Evolutionary conservation across 2,797 vertebrate species (phyloP).

Genomic region (Pempheris klunzingeri): DNA sequence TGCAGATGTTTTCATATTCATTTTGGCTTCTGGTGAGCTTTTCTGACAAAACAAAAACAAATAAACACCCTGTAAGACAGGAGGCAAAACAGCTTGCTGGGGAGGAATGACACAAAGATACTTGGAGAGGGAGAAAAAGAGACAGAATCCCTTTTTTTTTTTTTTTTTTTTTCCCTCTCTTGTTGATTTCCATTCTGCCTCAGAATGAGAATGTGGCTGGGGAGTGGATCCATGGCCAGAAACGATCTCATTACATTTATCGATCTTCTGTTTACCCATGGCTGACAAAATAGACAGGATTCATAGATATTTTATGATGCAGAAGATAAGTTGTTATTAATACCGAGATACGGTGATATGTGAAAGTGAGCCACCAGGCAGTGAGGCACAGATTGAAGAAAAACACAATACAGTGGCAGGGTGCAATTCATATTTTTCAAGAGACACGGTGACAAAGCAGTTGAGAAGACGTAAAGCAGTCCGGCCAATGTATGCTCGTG

Average conservation of each 20-base stretch:
- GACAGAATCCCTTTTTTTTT: neutral
- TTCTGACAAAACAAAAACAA: conserved; percentile 77
- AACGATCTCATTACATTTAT: conserved; percentile 79
- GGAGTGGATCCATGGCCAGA: conserved; percentile 78
- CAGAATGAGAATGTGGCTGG: conserved; percentile 60
- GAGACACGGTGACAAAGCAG: conserved; percentile 1
- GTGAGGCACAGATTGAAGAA: conserved; percentile 3
- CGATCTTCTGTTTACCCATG: conserved; percentile 82
- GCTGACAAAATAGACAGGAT: conserved; percentile 86
- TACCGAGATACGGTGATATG: conserved; percentile 57
- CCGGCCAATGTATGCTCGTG: neutral
- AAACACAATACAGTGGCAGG: neutral
- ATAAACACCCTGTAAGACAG: conserved; percentile 82
- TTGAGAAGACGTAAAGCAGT: neutral
- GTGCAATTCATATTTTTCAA: conserved; percentile 16
- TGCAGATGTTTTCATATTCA: conserved; percentile 81
- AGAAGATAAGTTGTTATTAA: conserved; percentile 77
- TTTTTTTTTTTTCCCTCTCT: neutral
- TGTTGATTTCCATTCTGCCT: conserved; percentile 63
- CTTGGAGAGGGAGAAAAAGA: conserved; percentile 1
- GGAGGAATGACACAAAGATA: conserved; percentile 51
- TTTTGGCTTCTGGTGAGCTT: conserved; percentile 78
- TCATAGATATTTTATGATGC: conserved; percentile 84
- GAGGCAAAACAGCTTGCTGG: conserved; percentile 62
- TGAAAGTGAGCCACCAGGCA: conserved; percentile 41